Evolutionary conservation across 2,888 invertebrate species (phyloP), one percentile per base, ranked within the genome.

Genomic region (Sphaerophoria rueppellii): DNA sequence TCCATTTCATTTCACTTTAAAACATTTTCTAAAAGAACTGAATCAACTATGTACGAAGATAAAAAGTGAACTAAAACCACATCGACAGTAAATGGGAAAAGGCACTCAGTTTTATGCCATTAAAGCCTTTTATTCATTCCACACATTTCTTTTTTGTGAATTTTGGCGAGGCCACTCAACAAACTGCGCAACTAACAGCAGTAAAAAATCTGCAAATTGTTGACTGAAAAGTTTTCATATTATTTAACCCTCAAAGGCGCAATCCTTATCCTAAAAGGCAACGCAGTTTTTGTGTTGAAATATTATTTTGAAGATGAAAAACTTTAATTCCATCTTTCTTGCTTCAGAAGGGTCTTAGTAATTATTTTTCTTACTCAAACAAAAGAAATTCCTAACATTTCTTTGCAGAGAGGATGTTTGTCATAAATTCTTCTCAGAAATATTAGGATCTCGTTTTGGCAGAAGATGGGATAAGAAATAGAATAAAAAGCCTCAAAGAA

Each of bases 41-140:
- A 24, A 24, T 24, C 2, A 24, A 24, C 24, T 24, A n/a, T n/a
- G n/a, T n/a, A 24, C 24, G 24, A 2, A 24, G 24, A 24, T 24
- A 24, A 24, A 24, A 24, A 24, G 24, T 24, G 24, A 24, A 24
- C 24, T 24, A 24, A 24, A 24, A 24, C 24, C 24, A 24, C 2
- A 2, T 24, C 24, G 67, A 63, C 65, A 11, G 50, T 65, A 16
- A 50, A 65, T 65, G 50, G 52, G 70, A 82, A 74, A 65, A 74
- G 78, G 69, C 74, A 82, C 78, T 82, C 74, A 82, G 79, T 82
- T 82, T 78, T 74, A 82, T 82, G 58, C 65, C 43, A 74, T 82
- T 78, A 82, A 82, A 82, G 82, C 70, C 74, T 58, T 78, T 74
- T 54, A 74, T 24, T 14, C 50, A 57, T 35, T 32, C 55, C 50